A percentile compares a stretch with the other conserved stretches of the same genome.
Conservation (phyloP, 2,888 invertebrate genomes). For the Euphydryas editha region DNA sequence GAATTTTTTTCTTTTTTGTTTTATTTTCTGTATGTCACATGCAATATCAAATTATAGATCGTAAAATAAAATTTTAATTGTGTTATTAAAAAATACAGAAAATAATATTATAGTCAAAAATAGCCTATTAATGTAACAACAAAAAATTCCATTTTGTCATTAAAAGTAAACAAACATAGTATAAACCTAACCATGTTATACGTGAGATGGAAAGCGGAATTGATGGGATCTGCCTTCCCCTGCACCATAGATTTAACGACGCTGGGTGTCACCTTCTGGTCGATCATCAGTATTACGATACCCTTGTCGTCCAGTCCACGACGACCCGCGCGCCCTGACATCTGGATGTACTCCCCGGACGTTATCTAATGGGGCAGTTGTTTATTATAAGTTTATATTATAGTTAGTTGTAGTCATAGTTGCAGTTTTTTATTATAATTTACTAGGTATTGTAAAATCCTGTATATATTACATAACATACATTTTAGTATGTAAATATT, state of each 20-base stretch:
- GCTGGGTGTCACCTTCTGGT: conserved; percentile 95
- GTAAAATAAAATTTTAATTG: too few relatives aligned
- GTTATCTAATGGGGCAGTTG: conserved; percentile 83
- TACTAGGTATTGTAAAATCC: too few relatives aligned
- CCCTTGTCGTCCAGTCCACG: conserved; percentile 98
- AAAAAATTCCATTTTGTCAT: neutral
- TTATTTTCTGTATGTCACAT: too few relatives aligned
- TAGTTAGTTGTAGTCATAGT: too few relatives aligned
- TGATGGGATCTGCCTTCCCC: conserved; percentile 97
- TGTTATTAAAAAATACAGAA: too few relatives aligned
- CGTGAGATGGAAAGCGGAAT: conserved; percentile 99
- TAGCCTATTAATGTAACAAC: neutral
- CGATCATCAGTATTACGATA: conserved; percentile 99
- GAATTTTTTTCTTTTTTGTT: too few relatives aligned
- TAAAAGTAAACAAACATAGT: neutral
- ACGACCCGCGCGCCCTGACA: conserved; percentile 99
- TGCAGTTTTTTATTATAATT: too few relatives aligned
- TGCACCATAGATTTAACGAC: conserved; percentile 91
- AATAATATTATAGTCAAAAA: too few relatives aligned
- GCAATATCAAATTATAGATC: too few relatives aligned
- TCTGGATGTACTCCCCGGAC: conserved; percentile 99
- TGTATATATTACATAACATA: too few relatives aligned
- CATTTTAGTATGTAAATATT: too few relatives aligned
- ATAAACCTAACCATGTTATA: conserved; percentile 95
- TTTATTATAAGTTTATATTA: neutral